These are phyloP conservation scores for Poecile atricapillus DNA, from an alignment of 2,113 vertebrate genomes.

Conservation along the genomic window DNA sequence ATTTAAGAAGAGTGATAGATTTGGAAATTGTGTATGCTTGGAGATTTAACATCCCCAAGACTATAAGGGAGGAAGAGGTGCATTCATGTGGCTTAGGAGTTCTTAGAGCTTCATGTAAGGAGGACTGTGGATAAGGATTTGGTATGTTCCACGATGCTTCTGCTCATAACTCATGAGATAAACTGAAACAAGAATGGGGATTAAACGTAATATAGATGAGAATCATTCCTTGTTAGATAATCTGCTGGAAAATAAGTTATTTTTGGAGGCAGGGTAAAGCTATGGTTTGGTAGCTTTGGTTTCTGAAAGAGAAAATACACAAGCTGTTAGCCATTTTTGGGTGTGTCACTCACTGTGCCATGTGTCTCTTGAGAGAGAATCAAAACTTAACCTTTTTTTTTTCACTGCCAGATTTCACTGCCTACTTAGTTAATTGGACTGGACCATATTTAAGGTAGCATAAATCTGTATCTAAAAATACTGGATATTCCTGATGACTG, in stretches of 20 bases:
- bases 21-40: background rate
- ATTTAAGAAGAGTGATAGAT: background rate
- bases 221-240: background rate
- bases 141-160: background rate
- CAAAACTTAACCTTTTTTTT: background rate
- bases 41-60: background rate
- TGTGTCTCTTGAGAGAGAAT: background rate
- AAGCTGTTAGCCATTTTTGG: background rate
- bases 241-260: background rate
- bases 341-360: background rate
- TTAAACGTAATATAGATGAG: background rate
- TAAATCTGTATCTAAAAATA: background rate
- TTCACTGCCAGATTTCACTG: background rate
- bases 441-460: background rate
- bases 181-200: background rate
- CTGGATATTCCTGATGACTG: background rate
- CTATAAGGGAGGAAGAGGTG: background rate
- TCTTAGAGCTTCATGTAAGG: background rate
- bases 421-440: background rate
- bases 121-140: background rate
- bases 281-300: background rate
- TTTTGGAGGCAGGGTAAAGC: background rate
- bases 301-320: background rate
- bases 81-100: background rate
- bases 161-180: background rate